phyloP scores from a whole-genome alignment of 2,888 invertebrate genomes.

The Ochlodes sylvanus region DNA sequence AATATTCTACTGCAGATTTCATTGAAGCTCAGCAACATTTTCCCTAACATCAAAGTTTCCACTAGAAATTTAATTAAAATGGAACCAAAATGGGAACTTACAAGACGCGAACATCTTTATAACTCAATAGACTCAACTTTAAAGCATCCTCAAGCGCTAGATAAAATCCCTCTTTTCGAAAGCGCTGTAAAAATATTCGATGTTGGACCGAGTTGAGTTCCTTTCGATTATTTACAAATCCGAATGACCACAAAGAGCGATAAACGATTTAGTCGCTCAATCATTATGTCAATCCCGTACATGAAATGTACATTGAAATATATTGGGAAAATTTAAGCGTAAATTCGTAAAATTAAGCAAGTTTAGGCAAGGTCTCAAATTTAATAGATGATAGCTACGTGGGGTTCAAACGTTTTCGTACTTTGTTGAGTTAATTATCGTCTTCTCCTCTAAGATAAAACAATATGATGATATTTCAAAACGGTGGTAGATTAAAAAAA shows the following conservation, averaged over 20 bases:
- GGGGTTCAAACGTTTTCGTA: too few relatives aligned
- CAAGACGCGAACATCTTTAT: constrained; percentile 31
- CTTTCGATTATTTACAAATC: not conserved
- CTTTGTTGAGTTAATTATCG: too few relatives aligned
- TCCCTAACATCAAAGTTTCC: constrained; percentile 13
- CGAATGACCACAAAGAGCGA: not conserved
- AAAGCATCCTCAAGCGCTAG: constrained; percentile 33
- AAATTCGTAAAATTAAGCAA: too few relatives aligned
- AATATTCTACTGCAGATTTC: not conserved
- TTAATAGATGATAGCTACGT: too few relatives aligned
- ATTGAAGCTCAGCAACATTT: constrained; percentile 19
- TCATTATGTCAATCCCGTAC: too few relatives aligned
- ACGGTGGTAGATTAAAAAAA: too few relatives aligned
- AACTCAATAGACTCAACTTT: constrained; percentile 28
- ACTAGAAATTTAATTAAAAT: constrained; percentile 31
- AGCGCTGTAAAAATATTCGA: constrained; percentile 34
- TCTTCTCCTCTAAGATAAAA: too few relatives aligned
- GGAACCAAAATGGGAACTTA: constrained; percentile 18
- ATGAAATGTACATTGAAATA: too few relatives aligned
- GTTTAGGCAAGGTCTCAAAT: too few relatives aligned
- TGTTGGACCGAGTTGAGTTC: constrained; percentile 13
- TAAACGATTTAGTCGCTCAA: not conserved
- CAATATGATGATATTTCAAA: too few relatives aligned
- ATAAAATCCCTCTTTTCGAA: constrained; percentile 31
- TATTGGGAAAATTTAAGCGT: too few relatives aligned